Conservation (phyloP, 1,140 invertebrate genomes). For the Cataglyphis hispanica region DNA sequence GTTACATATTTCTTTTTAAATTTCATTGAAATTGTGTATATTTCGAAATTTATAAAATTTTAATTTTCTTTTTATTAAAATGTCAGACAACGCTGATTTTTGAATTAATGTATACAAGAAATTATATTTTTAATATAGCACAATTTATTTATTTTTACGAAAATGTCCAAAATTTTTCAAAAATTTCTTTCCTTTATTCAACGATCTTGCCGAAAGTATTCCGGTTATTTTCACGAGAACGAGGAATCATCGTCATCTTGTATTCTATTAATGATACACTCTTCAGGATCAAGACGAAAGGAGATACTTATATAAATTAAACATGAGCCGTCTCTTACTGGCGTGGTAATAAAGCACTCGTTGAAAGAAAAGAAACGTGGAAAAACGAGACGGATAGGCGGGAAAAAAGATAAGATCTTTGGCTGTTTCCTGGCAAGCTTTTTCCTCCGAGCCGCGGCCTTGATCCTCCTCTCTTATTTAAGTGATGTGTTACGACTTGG, state of each 20-base stretch:
- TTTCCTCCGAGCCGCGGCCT: constrained; percentile 30
- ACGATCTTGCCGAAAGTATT: not conserved
- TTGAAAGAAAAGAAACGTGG: constrained; percentile 32
- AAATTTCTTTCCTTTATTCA: not conserved
- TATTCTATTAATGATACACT: constrained; percentile 22
- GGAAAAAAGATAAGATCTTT: constrained; percentile 13
- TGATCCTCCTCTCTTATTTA: constrained; percentile 66
- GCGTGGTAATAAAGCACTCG: constrained; percentile 32
- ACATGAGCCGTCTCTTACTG: constrained; percentile 20
- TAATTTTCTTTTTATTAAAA: not conserved
- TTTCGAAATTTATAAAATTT: not conserved
- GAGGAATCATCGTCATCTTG: not conserved
- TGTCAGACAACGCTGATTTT: not conserved
- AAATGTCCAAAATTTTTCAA: not conserved
- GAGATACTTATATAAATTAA: constrained; percentile 32
- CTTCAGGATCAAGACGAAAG: not conserved
- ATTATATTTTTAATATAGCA: too few relatives aligned
- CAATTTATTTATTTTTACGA: not conserved
- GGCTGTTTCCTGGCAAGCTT: constrained; percentile 27
- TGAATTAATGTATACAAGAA: not conserved
- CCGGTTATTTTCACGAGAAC: not conserved
- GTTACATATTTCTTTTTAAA: not conserved
- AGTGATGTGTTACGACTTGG: constrained; percentile 52
- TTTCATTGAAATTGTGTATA: not conserved
- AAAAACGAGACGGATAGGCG: not conserved